These are phyloP conservation scores for Heterodera carotae DNA, from an alignment of 1,140 invertebrate genomes.

Conservation along the genomic window DNA sequence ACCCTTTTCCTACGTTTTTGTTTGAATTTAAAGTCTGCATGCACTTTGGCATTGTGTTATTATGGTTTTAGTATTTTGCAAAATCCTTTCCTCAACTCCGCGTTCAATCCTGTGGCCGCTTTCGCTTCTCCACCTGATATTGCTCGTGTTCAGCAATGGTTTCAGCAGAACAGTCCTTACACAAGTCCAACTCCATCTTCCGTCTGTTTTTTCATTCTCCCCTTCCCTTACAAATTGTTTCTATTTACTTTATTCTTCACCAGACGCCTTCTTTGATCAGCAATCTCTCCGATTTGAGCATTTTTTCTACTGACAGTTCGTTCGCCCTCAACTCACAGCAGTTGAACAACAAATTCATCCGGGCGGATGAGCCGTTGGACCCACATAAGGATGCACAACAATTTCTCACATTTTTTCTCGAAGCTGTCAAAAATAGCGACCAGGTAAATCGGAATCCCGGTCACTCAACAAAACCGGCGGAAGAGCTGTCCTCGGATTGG, in stretches of 20 bases:
- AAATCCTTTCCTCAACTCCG: slow-evolving; percentile 12
- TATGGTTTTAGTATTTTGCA: no score
- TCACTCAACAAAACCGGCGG: no score
- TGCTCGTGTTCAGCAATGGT: slow-evolving; percentile 26
- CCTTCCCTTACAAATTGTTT: not conserved
- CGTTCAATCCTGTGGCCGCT: not conserved
- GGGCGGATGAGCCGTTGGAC: not conserved
- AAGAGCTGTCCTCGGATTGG: no score
- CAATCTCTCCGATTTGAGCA: slow-evolving; percentile 26
- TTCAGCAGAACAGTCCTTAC: slow-evolving; percentile 26
- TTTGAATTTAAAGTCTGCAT: no score
- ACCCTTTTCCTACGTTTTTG: no score
- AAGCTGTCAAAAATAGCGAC: not conserved
- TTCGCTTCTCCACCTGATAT: slow-evolving; percentile 9
- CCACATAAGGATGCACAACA: not conserved
- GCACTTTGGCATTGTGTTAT: not conserved
- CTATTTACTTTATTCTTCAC: not conserved
- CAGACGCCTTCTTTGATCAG: slow-evolving; percentile 25
- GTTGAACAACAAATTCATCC: slow-evolving; percentile 10
- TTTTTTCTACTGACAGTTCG: slow-evolving; percentile 14
- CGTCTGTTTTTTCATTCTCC: slow-evolving; percentile 1
- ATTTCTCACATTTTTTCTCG: not conserved
- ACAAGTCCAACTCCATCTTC: slow-evolving; percentile 15
- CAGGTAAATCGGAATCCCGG: no score
- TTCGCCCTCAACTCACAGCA: slow-evolving; percentile 27